Evolutionary conservation across 2,113 vertebrate genomes (phyloP).

Genomic region (Tragelaphus imberbis): DNA sequence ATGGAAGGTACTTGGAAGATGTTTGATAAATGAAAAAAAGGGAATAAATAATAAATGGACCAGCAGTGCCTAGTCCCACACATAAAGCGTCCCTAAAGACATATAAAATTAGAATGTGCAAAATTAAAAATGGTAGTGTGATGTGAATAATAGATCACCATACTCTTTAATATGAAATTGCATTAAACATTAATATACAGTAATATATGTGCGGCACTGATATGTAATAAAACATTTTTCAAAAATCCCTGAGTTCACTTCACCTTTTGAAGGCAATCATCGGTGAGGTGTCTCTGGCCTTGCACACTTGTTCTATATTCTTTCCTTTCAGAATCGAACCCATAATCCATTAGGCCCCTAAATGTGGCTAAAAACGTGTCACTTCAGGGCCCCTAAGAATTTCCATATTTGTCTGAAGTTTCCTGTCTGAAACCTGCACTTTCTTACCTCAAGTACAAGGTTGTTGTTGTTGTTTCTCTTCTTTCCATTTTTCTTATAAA

Average conservation of each 20-base stretch:
- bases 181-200: neutral
- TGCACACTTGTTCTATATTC: accelerated
- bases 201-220: neutral
- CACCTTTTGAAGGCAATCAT: neutral
- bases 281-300: accelerated
- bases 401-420: neutral
- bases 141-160: neutral
- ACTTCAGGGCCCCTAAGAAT: neutral
- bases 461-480: neutral
- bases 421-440: neutral
- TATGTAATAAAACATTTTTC: neutral
- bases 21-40: neutral
- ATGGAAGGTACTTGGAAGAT: neutral
- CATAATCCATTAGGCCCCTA: neutral
- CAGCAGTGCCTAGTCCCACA: neutral
- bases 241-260: neutral
- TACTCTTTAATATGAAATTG: neutral
- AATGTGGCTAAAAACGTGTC: neutral
- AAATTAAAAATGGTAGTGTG: neutral
- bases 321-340: neutral
- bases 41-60: neutral
- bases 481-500: neutral
- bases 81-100: neutral
- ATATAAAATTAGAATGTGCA: neutral
- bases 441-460: neutral